Evolutionary conservation across 1,140 invertebrate genomes (phyloP).

Genomic region (Panagrolaimus sp.): DNA sequence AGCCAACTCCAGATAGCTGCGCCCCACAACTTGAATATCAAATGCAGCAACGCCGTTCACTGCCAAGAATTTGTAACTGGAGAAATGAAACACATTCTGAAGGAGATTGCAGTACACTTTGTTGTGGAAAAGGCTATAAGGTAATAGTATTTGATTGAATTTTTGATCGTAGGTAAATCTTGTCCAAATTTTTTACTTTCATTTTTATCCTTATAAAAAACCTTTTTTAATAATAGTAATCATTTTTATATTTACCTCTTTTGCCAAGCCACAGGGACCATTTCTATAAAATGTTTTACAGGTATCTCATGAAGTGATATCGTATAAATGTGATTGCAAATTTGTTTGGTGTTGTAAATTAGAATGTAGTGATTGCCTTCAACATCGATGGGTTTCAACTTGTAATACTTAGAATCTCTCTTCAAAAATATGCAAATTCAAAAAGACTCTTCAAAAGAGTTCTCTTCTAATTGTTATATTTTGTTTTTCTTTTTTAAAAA

Average conservation of each 20-base stretch:
- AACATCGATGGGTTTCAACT: conserved; percentile 51
- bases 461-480: too few relatives aligned
- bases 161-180: too few relatives aligned
- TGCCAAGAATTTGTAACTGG: conserved; percentile 61
- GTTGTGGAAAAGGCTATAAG: conserved; percentile 78
- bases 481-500: too few relatives aligned
- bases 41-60: conserved; percentile 41
- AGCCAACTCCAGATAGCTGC: conserved; percentile 78
- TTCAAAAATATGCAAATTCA: too few relatives aligned
- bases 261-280: too few relatives aligned
- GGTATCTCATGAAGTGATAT: conserved; percentile 74
- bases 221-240: too few relatives aligned
- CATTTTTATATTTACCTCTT: too few relatives aligned
- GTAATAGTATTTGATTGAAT: too few relatives aligned
- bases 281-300: conserved; percentile 61
- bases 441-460: too few relatives aligned
- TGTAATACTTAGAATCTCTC: conserved; percentile 24
- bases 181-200: too few relatives aligned
- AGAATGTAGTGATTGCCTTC: conserved; percentile 72
- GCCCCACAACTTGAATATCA: conserved; percentile 34
- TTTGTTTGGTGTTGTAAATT: conserved; percentile 90
- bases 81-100: conserved; percentile 67
- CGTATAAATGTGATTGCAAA: conserved; percentile 82
- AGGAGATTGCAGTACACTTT: conserved; percentile 76
- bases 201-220: too few relatives aligned